Evolutionary conservation across 2,888 invertebrate genomes (phyloP), one percentile per base, ranked within the genome.

Genomic region (Clitarchus hookeri): DNA sequence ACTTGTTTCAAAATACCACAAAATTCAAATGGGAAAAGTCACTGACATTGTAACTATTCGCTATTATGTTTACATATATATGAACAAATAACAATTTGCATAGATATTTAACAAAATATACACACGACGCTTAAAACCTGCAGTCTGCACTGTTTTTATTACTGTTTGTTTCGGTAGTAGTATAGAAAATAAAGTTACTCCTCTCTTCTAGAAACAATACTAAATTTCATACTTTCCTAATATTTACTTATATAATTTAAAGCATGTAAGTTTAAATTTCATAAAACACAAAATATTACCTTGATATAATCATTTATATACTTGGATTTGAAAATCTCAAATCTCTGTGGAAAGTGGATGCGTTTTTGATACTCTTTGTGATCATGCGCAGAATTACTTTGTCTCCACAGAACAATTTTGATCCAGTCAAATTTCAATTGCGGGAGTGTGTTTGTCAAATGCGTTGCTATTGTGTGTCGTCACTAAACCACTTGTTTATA

Each of bases 301-400:
- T 48, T 11, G 0, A 48, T 48, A 48, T 16, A 0, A 16, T 11
- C 0, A 48, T 48, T 48, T 13, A 13, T 48, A 1, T 11, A 16
- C 16, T 48, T 48, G 6, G 0, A 48, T 48, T 48, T 48, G 16
- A 48, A 16, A 48, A 13, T 13, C 6, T 48, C 4, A 48, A 48
- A 48, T 48, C 1, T 13, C 16, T 48, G 48, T 13, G 16, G 12
- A 2, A 6, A 48, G 48, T 48, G 11, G 16, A 65, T 65, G 65
- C 2, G 8, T n/a, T 65, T 65, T 8, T n/a, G 6, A 65, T 23
- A n/a, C 65, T 84, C 83, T 83, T 85, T 83, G 85, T 13, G 9
- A 25, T 53, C 83, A 85, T 85, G 85, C 83, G 85, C 85, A 85
- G 27, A 65, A 65, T 82, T 36, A 36, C 82, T 82, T 82, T 26